Percentiles rank a stretch among this genome's conserved stretches.
phyloP scores from a whole-genome alignment of 1,140 invertebrate genomes.

The Cherax quadricarinatus region DNA sequence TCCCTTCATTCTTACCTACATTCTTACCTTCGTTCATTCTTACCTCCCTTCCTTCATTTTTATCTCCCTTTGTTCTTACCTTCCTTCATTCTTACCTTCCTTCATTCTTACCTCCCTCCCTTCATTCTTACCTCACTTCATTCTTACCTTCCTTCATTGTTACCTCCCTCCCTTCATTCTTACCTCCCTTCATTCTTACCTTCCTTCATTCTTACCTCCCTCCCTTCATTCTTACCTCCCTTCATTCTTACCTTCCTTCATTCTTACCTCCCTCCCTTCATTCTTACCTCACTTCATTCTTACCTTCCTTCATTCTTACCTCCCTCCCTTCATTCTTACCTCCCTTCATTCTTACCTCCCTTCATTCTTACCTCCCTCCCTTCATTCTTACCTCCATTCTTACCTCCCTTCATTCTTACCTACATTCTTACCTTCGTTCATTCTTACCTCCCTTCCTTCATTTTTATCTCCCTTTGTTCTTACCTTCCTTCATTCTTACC shows the following conservation, averaged over 20 bases:
- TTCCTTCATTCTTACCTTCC: background rate
- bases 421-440: too few relatives aligned
- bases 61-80: too few relatives aligned
- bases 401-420: background rate
- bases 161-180: background rate
- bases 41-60: background rate
- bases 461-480: background rate
- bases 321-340: background rate
- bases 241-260: background rate
- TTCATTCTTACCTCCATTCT: background rate
- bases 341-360: constrained; percentile 7
- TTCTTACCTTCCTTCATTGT: background rate
- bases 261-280: background rate
- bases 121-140: background rate
- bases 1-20: background rate
- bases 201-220: background rate
- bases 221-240: background rate
- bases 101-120: background rate
- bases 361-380: background rate
- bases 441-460: background rate
- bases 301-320: background rate
- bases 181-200: background rate
- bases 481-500: background rate
- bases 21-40: background rate
- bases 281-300: background rate